A percentile compares a stretch with the other conserved stretches of the same genome.
Conservation (phyloP, 2,113 vertebrate species). For the Formicarius rufipectus region DNA sequence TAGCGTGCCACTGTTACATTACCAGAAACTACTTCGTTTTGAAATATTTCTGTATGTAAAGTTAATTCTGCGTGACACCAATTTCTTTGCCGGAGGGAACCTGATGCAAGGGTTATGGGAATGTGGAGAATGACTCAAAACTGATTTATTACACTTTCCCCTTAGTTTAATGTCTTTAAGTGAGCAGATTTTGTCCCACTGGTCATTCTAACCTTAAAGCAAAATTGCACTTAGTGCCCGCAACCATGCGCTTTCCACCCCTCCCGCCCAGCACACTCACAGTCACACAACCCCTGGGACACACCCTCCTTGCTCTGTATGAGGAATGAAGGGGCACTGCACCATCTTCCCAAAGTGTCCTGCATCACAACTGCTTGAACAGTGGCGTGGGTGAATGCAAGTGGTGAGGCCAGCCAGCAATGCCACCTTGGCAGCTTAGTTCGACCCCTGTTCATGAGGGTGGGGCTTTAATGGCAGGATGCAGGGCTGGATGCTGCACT, state of each 20-base stretch:
- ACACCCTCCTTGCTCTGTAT: not conserved
- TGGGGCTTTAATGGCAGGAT: not conserved
- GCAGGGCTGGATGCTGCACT: slow-evolving; percentile 34
- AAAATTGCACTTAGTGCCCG: not conserved
- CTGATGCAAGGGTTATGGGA: not conserved
- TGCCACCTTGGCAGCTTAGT: not conserved
- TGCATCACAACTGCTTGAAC: slow-evolving; percentile 61
- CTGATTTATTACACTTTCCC: not conserved
- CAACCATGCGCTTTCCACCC: slow-evolving; percentile 37
- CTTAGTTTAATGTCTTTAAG: slow-evolving; percentile 31
- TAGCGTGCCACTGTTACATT: not conserved
- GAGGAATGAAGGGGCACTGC: slow-evolving; percentile 34
- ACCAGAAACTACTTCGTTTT: not conserved
- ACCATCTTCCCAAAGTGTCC: slow-evolving; percentile 23
- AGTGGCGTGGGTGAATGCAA: slow-evolving; percentile 17
- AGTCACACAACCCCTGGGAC: not conserved
- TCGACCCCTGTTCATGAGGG: not conserved
- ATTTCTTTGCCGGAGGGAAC: slow-evolving; percentile 11
- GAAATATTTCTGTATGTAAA: not conserved
- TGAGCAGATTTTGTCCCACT: slow-evolving; percentile 60
- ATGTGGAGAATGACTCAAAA: slow-evolving; percentile 26
- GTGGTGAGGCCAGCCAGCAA: not conserved
- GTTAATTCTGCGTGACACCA: slow-evolving; percentile 17
- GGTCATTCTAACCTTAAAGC: slow-evolving; percentile 65
- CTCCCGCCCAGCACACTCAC: slow-evolving; percentile 6